Evolutionary conservation across 1,140 invertebrate genomes (phyloP), one percentile per base, ranked within the genome.

Genomic region (Melitaea cinxia): DNA sequence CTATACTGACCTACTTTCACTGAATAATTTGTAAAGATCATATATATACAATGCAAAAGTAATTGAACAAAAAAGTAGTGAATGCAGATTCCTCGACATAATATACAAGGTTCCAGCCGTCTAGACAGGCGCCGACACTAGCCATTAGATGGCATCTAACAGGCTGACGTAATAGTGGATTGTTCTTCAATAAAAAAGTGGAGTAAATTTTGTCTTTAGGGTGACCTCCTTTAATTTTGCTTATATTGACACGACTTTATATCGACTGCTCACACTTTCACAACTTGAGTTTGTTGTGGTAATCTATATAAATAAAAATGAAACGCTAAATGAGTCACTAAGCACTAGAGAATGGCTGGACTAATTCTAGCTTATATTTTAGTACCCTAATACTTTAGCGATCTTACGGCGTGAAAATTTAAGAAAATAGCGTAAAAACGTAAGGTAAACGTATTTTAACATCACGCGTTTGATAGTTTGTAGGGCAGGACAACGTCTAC

Each of bases 111-210:
- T 70, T 30, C 53, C 62, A 70, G 53, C 47, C 68, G 68, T 70
- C 68, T 70, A 70, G 68, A 70, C 68, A 58, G 68, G 68, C 68
- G 68, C 68, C 68, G 54, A 52, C 59, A 56, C 62, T 57, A 49
- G 30, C 47, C 54, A 65, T 65, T 58, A 58, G 63, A 39, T 53
- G 54, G 23, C 28, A 64, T 64, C 39, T 56, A 23, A 64, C 37
- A 49, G 21, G 55, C 33, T 65, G 63, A 58, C 63, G 63, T 65
- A 56, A 64, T 33, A 19, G 35, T 33, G 30, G 35, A 58, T 58
- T 52, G 63, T 65, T 49, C 55, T 65, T 65, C 55, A 58, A 65
- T 65, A 59, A 65, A 50, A 28, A 56, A 33, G 28, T 47, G 12
- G 45, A 56, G 61, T 47, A 28, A n/a, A 50, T 42, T 45, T 10